These are phyloP conservation scores for Dufourea novaeangliae DNA, from an alignment of 1,140 invertebrate genomes.

Conservation along the genomic window DNA sequence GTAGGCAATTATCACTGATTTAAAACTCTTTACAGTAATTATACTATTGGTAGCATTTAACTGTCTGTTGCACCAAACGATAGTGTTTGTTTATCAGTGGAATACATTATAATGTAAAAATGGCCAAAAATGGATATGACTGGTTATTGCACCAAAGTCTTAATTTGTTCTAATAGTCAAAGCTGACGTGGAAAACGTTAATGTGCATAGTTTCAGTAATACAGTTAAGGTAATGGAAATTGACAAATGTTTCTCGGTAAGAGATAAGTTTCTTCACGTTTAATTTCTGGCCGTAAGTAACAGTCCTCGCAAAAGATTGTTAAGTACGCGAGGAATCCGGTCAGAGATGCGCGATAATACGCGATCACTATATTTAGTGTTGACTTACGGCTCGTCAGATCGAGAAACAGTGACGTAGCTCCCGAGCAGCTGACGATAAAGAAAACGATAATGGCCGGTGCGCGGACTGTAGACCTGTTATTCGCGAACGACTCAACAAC, in stretches of 20 bases:
- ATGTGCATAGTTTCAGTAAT: neutral
- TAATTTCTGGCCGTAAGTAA: slow-evolving; percentile 18
- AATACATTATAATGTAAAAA: no score
- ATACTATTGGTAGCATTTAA: no score
- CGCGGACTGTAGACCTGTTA: slow-evolving; percentile 1
- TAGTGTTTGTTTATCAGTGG: no score
- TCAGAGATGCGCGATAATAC: slow-evolving; percentile 40
- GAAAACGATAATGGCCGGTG: slow-evolving; percentile 36
- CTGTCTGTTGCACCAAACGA: no score
- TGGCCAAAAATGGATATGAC: no score
- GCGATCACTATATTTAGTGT: slow-evolving; percentile 66
- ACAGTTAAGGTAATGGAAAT: neutral
- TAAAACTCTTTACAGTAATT: no score
- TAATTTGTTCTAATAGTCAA: neutral
- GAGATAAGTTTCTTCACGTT: neutral
- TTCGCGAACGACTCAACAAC: neutral
- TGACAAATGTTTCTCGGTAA: neutral
- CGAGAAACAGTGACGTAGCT: slow-evolving; percentile 54
- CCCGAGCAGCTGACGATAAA: slow-evolving; percentile 62
- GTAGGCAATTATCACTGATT: no score
- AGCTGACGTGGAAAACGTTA: no score
- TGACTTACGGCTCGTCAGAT: slow-evolving; percentile 51
- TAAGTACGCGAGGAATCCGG: slow-evolving; percentile 32
- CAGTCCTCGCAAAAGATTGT: slow-evolving; percentile 20
- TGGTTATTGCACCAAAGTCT: no score